These are phyloP conservation scores for Halcyon leucocephala DNA, from an alignment of 2,797 vertebrate genomes.

Conservation along the genomic window DNA sequence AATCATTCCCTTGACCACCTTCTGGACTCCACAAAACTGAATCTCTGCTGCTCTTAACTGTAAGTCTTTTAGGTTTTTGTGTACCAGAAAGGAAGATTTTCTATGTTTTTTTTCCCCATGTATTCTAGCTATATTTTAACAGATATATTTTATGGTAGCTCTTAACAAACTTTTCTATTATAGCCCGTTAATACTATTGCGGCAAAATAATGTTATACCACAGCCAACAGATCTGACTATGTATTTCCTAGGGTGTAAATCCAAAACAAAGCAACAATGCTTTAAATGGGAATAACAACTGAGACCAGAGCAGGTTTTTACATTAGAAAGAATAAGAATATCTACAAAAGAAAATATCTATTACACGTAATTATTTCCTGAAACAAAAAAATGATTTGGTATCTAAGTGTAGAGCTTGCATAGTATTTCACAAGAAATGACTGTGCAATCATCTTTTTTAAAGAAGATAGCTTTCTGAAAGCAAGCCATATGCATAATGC, in stretches of 20 bases:
- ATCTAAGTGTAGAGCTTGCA: conserved; percentile 13
- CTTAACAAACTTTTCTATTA: neutral
- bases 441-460: conserved; percentile 45
- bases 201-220: neutral
- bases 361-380: conserved; percentile 28
- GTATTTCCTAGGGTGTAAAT: neutral
- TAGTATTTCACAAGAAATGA: conserved; percentile 59
- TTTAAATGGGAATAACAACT: neutral
- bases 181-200: neutral
- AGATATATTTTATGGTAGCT: neutral
- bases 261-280: neutral
- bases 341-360: conserved; percentile 15
- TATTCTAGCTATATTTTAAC: neutral
- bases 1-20: neutral
- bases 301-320: neutral
- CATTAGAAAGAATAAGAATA: neutral
- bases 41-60: neutral
- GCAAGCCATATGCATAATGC: conserved; percentile 8
- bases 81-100: neutral
- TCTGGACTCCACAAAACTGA: neutral
- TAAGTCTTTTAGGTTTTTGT: neutral
- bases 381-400: conserved; percentile 42
- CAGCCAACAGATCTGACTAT: neutral
- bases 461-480: conserved; percentile 50
- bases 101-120: neutral